These are phyloP conservation scores for Maniola hyperantus DNA, from an alignment of 2,888 invertebrate species.

Conservation along the genomic window DNA sequence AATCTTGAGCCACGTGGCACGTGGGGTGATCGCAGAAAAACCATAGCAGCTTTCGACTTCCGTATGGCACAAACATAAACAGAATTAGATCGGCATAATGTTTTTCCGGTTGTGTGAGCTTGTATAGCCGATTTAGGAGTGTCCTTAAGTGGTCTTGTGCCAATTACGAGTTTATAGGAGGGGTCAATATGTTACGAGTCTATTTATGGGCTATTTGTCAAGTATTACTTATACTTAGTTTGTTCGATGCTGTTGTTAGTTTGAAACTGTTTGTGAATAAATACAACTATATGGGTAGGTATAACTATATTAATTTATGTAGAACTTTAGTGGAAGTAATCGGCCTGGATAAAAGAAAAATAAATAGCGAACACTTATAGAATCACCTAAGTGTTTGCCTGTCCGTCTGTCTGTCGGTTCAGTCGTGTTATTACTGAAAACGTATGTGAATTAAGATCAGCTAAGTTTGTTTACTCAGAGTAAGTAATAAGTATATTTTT, in stretches of 20 bases:
- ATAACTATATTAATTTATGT: not conserved
- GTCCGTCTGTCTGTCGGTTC: too few relatives aligned
- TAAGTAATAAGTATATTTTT: too few relatives aligned
- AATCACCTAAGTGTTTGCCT: too few relatives aligned
- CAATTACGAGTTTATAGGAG: slow-evolving; percentile 51
- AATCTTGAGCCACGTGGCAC: slow-evolving; percentile 76
- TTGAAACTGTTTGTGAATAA: not conserved
- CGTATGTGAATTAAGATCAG: too few relatives aligned
- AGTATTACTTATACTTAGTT: slow-evolving; percentile 2
- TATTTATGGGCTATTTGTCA: slow-evolving; percentile 10
- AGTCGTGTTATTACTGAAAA: too few relatives aligned
- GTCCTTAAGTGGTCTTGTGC: slow-evolving; percentile 66
- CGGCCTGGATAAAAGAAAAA: too few relatives aligned
- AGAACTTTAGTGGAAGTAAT: too few relatives aligned
- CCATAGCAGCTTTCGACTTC: slow-evolving; percentile 70
- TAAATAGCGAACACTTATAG: too few relatives aligned
- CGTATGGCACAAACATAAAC: slow-evolving; percentile 76
- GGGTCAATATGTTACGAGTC: slow-evolving; percentile 21
- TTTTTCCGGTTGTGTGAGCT: slow-evolving; percentile 76
- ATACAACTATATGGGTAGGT: not conserved
- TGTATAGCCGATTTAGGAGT: slow-evolving; percentile 61
- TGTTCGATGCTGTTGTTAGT: not conserved
- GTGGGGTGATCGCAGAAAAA: slow-evolving; percentile 75
- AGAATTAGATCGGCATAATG: slow-evolving; percentile 77
- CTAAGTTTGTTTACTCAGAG: too few relatives aligned